A percentile compares a stretch with the other conserved stretches of the same genome.
Evolutionary conservation across 2,797 vertebrate species (phyloP).

Genomic region (Pipistrellus kuhlii): DNA sequence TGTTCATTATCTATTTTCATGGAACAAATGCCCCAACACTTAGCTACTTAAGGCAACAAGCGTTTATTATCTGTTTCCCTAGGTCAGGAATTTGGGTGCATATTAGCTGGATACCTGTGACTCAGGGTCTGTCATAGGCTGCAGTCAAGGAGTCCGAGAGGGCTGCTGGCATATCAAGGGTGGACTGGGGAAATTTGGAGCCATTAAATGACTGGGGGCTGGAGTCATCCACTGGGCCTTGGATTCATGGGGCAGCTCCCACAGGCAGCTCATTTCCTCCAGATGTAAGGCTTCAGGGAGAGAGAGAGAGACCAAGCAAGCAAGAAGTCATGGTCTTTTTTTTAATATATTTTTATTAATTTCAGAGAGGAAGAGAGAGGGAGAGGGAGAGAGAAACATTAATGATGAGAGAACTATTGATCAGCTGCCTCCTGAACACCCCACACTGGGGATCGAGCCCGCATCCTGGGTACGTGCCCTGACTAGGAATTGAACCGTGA

Average conservation of each 20-base stretch:
- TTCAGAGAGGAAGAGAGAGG: no score
- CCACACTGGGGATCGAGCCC: no score
- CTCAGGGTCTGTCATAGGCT: not conserved
- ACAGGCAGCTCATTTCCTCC: not conserved
- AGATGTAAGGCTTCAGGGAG: not conserved
- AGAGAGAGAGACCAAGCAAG: not conserved
- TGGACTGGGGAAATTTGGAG: rapidly evolving
- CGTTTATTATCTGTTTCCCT: not conserved
- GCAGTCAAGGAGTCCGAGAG: not conserved
- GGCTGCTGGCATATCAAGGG: not conserved
- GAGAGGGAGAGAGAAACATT: no score
- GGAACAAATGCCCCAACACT: not conserved
- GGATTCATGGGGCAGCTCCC: not conserved
- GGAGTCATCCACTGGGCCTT: not conserved
- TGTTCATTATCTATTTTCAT: not conserved
- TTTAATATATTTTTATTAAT: no score
- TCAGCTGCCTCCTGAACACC: no score
- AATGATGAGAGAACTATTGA: no score
- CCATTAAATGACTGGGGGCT: not conserved
- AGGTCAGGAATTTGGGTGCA: not conserved
- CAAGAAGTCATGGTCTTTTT: not conserved
- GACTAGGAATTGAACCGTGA: no score
- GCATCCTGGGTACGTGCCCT: no score
- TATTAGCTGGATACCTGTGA: not conserved
- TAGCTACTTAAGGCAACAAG: not conserved